Evolutionary conservation across 2,113 vertebrate genomes (phyloP), one percentile per base, ranked within the genome.

Genomic region (Heliornis fulica): DNA sequence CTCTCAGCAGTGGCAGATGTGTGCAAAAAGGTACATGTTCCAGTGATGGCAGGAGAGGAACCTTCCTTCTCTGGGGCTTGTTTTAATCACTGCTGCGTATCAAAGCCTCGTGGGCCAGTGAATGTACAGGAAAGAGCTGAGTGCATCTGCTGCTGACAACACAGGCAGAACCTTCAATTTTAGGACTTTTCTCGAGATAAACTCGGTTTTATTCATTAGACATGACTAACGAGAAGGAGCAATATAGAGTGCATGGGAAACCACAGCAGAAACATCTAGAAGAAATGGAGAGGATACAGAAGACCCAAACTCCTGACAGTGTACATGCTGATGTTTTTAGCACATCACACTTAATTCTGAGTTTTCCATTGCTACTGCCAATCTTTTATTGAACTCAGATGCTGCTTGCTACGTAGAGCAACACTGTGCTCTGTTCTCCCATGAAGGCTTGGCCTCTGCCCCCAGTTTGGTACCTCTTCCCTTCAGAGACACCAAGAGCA

Each of bases 331-430:
- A 70, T 51, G 36, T 13, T 84, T 82, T 90, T 60, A 69, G 63
- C n/a, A 56, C 45, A 56, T 46, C 34, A 46, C 14, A 9, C 29
- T 65, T 69, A 7, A 32, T 88, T 85, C 48, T 65, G 38, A 81
- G 68, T 86, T 83, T 95, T 82, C 93, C 79, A 60, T 12, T 15
- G 34, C 82, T 94, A 59, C 56, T 83, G 68, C 68, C 80, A 89
- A 41, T 57, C 22, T 87, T 89, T 56, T 57, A 72, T 32, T 95
- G 50, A 89, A 77, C 17, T 66, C 68, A 63, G 53, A 77, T 69
- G 50, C 48, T 86, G 66, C n/a, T 21, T 56, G 43, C 82, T 86
- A 17, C 5, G 3, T 22, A 60, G 13, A 93, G 56, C n/a, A 94
- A 41, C 26, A 50, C 29, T 13, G 21, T n/a, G 15, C 23, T 41